These are phyloP conservation scores for Hephaestus fuliginosus DNA, from an alignment of 2,797 vertebrate genomes.

Conservation along the genomic window DNA sequence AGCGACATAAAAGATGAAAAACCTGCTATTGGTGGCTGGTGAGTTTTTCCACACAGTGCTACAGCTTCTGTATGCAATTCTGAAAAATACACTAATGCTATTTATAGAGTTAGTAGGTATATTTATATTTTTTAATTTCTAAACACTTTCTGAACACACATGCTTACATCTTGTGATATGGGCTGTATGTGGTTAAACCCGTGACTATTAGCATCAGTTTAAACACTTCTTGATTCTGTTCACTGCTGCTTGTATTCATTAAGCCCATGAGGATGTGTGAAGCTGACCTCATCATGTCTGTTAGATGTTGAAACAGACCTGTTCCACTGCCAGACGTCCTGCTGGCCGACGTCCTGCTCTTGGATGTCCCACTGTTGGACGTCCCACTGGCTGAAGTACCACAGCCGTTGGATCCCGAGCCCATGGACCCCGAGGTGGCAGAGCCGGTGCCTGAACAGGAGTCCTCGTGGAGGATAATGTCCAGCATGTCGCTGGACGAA, in stretches of 20 bases:
- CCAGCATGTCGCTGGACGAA: constrained; percentile 91
- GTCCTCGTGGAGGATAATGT: constrained; percentile 91
- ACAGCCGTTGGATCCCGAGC: constrained; percentile 90
- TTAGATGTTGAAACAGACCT: constrained; percentile 61
- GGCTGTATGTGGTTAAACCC: background rate
- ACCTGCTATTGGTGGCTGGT: background rate
- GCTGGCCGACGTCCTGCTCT: constrained; percentile 84
- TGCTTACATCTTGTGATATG: background rate
- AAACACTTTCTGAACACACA: background rate
- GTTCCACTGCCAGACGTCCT: constrained; percentile 73
- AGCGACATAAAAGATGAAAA: background rate
- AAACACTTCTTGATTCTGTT: background rate
- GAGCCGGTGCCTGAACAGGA: constrained; percentile 91
- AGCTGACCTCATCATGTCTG: background rate
- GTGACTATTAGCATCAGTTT: background rate
- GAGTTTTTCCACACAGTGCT: background rate
- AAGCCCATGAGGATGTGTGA: background rate
- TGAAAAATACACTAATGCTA: background rate
- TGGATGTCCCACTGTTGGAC: constrained; percentile 84
- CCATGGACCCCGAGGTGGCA: constrained; percentile 90
- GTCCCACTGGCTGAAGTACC: constrained; percentile 85
- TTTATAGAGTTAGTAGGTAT: too few relatives aligned
- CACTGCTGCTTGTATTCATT: background rate
- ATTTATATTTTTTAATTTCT: background rate
- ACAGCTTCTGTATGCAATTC: background rate